Conservation (phyloP, 2,113 vertebrate genomes). For the Ophthalmolycus amberensis region DNA sequence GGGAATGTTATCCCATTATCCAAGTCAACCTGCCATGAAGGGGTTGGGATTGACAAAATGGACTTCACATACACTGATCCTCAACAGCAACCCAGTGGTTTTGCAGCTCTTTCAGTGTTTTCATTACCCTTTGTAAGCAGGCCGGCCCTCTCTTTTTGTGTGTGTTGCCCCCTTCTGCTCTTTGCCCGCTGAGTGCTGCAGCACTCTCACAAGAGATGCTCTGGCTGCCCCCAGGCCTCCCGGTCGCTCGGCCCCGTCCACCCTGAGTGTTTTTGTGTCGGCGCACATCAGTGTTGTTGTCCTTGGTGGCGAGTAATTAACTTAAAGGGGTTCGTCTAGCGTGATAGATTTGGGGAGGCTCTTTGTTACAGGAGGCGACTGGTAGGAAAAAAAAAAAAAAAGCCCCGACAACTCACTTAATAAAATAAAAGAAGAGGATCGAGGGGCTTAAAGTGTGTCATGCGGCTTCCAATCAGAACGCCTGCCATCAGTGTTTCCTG, state of each 20-base stretch:
- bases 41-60: background rate
- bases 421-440: constrained; percentile 56
- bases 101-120: constrained; percentile 29
- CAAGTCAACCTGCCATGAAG: background rate
- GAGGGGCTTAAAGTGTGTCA: constrained; percentile 70
- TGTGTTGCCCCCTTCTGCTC: constrained; percentile 34
- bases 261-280: constrained; percentile 79
- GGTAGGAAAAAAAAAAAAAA: constrained; percentile 17
- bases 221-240: constrained; percentile 56
- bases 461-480: constrained; percentile 64
- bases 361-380: constrained; percentile 63
- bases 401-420: constrained; percentile 55
- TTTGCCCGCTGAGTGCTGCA: constrained; percentile 58
- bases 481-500: constrained; percentile 71
- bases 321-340: constrained; percentile 78
- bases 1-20: constrained; percentile 1
- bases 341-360: constrained; percentile 74
- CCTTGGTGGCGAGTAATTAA: constrained; percentile 76
- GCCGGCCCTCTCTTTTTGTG: constrained; percentile 26
- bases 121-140: constrained; percentile 51
- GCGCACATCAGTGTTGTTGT: constrained; percentile 77
- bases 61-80: background rate
- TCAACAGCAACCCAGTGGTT: background rate
- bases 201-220: constrained; percentile 51
- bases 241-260: constrained; percentile 59